Conservation (phyloP, 2,888 invertebrate genomes). For the Tachina grossa region DNA sequence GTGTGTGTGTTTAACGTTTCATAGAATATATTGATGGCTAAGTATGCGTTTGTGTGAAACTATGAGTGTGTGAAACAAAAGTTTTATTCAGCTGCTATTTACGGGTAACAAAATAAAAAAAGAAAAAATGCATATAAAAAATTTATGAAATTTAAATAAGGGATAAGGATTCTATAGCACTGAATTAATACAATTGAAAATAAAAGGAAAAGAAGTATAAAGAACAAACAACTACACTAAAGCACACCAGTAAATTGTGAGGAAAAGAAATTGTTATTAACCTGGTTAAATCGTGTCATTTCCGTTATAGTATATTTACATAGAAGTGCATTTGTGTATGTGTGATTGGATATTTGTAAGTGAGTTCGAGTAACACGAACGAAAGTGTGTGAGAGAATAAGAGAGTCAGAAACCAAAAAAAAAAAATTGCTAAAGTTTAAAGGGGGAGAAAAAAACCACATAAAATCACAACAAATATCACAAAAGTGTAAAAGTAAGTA, state of each 20-base stretch:
- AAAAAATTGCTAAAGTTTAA: neutral
- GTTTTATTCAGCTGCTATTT: slow-evolving; percentile 54
- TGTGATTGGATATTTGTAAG: neutral
- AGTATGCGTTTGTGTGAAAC: slow-evolving; percentile 6
- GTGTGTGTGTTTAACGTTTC: neutral
- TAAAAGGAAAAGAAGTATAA: slow-evolving; percentile 11
- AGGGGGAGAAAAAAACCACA: neutral
- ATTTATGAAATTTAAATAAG: neutral
- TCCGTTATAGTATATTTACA: slow-evolving; percentile 56
- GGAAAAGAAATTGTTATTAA: slow-evolving; percentile 64
- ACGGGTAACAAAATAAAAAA: slow-evolving; percentile 11
- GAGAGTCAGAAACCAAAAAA: neutral
- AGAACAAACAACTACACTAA: slow-evolving; percentile 17
- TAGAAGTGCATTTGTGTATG: slow-evolving; percentile 3
- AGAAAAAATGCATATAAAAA: slow-evolving; percentile 7
- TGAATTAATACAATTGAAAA: neutral
- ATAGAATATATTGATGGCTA: neutral
- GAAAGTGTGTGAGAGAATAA: neutral
- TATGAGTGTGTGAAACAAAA: slow-evolving; percentile 43
- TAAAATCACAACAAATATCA: slow-evolving; percentile 18
- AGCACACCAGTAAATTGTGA: slow-evolving; percentile 15
- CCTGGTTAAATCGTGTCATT: slow-evolving; percentile 68
- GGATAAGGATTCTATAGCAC: neutral
- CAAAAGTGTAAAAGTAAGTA: slow-evolving; percentile 44
- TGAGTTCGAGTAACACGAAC: slow-evolving; percentile 10